A percentile compares a stretch with the other conserved stretches of the same genome.
Evolutionary conservation across 64 coral and sea anemone species (phyloP).

Genomic region (Montipora sp.): DNA sequence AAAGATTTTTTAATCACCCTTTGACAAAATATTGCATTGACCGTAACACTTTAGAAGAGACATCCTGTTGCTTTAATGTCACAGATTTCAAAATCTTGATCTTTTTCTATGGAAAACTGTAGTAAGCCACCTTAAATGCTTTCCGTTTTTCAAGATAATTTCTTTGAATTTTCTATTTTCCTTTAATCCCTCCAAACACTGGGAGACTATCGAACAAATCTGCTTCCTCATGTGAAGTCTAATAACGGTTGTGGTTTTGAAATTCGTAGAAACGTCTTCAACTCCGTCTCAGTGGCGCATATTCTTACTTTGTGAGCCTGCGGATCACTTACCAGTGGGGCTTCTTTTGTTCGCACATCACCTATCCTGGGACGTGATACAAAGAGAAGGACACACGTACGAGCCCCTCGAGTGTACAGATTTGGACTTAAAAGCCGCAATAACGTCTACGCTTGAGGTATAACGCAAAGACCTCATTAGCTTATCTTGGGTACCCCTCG

Average conservation of each 20-base stretch:
- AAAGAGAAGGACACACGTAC: slow-evolving; percentile 47
- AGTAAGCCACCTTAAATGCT: no score
- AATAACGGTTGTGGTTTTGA: background rate
- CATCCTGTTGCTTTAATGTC: no score
- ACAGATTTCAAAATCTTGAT: no score
- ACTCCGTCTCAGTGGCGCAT: slow-evolving; percentile 89
- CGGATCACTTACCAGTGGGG: slow-evolving; percentile 72
- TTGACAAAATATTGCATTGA: no score
- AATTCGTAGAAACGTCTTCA: slow-evolving; percentile 64
- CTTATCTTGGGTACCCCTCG: background rate
- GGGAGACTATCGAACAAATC: no score
- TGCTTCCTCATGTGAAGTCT: background rate
- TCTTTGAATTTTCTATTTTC: no score
- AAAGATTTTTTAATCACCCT: no score
- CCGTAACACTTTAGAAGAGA: no score
- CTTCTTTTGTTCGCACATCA: slow-evolving; percentile 90
- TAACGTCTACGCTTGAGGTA: slow-evolving; percentile 79
- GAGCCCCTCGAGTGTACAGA: slow-evolving; percentile 43
- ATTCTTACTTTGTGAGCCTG: slow-evolving; percentile 85
- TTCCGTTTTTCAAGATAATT: no score
- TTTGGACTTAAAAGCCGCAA: slow-evolving; percentile 49
- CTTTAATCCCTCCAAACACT: no score
- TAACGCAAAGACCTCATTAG: no score
- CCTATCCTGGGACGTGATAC: slow-evolving; percentile 91
- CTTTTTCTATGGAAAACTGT: no score